phyloP scores from a whole-genome alignment of 2,888 invertebrate species.

The Agonopterix subpropinquella region DNA sequence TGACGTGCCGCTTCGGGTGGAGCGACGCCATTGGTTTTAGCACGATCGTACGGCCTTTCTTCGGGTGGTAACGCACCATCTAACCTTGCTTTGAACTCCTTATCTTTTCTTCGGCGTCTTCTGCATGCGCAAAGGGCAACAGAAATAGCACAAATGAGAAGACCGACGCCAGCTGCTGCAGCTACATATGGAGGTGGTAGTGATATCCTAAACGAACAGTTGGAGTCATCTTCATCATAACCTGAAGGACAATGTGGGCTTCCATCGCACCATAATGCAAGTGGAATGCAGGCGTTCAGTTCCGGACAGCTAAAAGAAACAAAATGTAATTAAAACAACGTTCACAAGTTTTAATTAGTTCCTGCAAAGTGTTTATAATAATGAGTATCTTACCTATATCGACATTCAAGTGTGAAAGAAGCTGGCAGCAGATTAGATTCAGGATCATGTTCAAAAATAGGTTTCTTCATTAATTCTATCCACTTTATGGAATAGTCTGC shows the following conservation, averaged over 20 bases:
- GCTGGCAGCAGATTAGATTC: conserved; percentile 69
- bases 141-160: conserved; percentile 74
- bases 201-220: conserved; percentile 82
- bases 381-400: conserved; percentile 77
- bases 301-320: conserved; percentile 81
- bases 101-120: conserved; percentile 75
- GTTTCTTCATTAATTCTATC: conserved; percentile 85
- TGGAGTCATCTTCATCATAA: conserved; percentile 86
- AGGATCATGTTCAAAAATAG: conserved; percentile 63
- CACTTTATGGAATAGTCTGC: conserved; percentile 85
- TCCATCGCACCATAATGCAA: conserved; percentile 88
- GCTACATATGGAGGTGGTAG: conserved; percentile 81
- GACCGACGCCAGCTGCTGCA: conserved; percentile 78
- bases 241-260: conserved; percentile 87
- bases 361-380: conserved; percentile 1
- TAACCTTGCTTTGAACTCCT: conserved; percentile 76
- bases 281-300: conserved; percentile 86
- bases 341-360: background rate
- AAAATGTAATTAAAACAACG: background rate
- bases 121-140: conserved; percentile 78
- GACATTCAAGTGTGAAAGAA: conserved; percentile 77
- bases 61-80: conserved; percentile 76
- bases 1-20: conserved; percentile 57
- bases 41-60: conserved; percentile 77
- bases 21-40: conserved; percentile 62